A percentile compares a stretch with the other conserved stretches of the same genome.
phyloP scores from a whole-genome alignment of 2,888 invertebrate species.

The Dolichomitus sp. region DNA sequence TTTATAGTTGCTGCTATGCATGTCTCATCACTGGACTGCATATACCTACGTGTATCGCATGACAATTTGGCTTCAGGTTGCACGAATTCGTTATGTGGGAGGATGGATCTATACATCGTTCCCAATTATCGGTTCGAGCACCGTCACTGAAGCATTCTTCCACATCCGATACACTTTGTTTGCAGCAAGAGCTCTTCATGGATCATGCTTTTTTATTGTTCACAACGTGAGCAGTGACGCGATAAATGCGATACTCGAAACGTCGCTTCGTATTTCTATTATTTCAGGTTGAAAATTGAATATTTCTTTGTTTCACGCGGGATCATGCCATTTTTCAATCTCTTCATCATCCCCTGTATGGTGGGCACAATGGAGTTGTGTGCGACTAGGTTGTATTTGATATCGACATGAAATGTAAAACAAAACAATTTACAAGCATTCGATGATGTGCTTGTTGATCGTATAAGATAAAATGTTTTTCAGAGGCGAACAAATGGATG shows the following conservation, averaged over 20 bases:
- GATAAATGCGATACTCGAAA: conserved; percentile 50
- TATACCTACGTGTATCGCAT: not conserved
- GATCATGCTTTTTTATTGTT: conserved; percentile 33
- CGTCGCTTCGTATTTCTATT: conserved; percentile 37
- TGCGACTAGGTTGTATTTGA: not conserved
- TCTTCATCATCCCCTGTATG: not conserved
- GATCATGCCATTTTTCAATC: conserved; percentile 13
- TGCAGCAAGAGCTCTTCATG: conserved; percentile 21
- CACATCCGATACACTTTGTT: conserved; percentile 43
- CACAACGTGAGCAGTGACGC: conserved; percentile 48
- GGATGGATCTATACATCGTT: conserved; percentile 33
- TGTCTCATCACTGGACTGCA: not conserved
- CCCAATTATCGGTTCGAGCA: conserved; percentile 59
- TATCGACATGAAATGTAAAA: not conserved
- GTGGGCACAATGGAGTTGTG: not conserved
- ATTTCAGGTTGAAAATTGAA: conserved; percentile 45
- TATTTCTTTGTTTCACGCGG: conserved; percentile 17
- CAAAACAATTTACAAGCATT: conserved; percentile 1
- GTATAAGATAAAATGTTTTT: not conserved
- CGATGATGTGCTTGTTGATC: not conserved
- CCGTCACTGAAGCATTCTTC: conserved; percentile 46
- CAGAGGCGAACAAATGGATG: not conserved
- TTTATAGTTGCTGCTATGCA: not conserved
- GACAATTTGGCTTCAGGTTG: not conserved
- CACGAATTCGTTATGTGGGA: conserved; percentile 5